Evolutionary conservation across 2,888 invertebrate species (phyloP).

Genomic region (Ennomos erosarius): DNA sequence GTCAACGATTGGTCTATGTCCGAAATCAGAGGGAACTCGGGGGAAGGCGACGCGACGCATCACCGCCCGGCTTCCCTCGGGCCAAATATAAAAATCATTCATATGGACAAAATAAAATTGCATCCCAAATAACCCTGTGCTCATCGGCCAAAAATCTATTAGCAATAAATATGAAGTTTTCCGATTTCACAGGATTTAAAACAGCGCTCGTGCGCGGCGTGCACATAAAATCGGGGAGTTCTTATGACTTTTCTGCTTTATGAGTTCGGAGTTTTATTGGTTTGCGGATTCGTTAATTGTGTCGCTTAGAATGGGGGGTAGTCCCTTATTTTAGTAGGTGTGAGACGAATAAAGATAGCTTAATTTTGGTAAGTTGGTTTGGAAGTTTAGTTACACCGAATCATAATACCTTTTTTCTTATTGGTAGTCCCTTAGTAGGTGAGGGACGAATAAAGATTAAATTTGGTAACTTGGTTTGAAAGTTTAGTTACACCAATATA

Average conservation of each 20-base stretch:
- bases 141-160: conserved; percentile 83
- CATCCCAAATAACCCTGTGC: conserved; percentile 82
- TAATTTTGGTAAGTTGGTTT: conserved; percentile 5
- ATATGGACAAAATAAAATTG: conserved; percentile 85
- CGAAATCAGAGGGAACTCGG: conserved; percentile 70
- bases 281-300: conserved; percentile 57
- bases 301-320: conserved; percentile 24
- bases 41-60: conserved; percentile 57
- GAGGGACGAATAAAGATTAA: too few species aligned
- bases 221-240: conserved; percentile 68
- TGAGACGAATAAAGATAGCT: conserved; percentile 12
- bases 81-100: conserved; percentile 84
- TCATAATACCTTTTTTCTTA: neutral
- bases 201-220: conserved; percentile 58
- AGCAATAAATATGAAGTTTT: conserved; percentile 85
- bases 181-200: conserved; percentile 83
- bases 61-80: conserved; percentile 62
- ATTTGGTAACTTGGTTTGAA: too few species aligned
- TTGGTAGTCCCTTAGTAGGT: too few species aligned
- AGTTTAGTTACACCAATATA: too few species aligned
- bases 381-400: conserved; percentile 1
- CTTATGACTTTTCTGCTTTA: conserved; percentile 76
- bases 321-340: conserved; percentile 26
- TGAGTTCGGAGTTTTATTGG: conserved; percentile 69
- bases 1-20: conserved; percentile 66